These are phyloP conservation scores for Takifugu bimaculatus DNA, from an alignment of 2,113 vertebrate genomes.

Conservation along the genomic window DNA sequence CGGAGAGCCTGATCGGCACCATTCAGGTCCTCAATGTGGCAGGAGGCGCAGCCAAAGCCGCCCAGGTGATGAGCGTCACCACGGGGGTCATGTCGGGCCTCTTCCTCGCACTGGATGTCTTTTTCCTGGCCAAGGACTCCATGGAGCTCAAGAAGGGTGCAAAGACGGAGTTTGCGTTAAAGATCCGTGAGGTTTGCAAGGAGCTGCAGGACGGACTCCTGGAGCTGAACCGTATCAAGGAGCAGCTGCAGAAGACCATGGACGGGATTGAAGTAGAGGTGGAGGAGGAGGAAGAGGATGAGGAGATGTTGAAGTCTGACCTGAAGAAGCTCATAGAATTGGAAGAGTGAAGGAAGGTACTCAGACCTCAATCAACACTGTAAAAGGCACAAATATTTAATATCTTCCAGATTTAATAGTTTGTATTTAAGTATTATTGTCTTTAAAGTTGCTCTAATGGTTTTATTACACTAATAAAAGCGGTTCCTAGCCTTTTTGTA, in stretches of 20 bases:
- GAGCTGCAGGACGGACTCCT: constrained; percentile 69
- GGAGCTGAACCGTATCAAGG: constrained; percentile 69
- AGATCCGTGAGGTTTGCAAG: constrained; percentile 71
- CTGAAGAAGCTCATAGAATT: constrained; percentile 54
- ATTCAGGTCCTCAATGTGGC: constrained; percentile 69
- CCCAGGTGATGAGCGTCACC: constrained; percentile 69
- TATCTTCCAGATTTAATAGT: neutral
- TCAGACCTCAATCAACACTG: neutral
- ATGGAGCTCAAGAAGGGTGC: constrained; percentile 71
- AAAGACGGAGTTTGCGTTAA: constrained; percentile 69
- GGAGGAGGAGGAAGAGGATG: constrained; percentile 48
- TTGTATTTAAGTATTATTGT: no score
- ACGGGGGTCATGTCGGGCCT: constrained; percentile 71
- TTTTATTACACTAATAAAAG: no score
- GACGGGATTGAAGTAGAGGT: constrained; percentile 66
- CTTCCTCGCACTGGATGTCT: constrained; percentile 75
- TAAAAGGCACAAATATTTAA: neutral
- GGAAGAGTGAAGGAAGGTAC: constrained; percentile 35
- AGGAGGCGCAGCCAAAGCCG: constrained; percentile 60
- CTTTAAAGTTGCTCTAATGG: neutral
- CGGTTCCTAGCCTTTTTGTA: no score
- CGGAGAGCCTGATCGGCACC: constrained; percentile 63
- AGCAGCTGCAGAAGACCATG: constrained; percentile 71
- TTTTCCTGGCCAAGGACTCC: constrained; percentile 76
- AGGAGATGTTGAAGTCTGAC: constrained; percentile 46